These are phyloP conservation scores for Nysson spinosus DNA, from an alignment of 2,888 invertebrate genomes.

Conservation along the genomic window DNA sequence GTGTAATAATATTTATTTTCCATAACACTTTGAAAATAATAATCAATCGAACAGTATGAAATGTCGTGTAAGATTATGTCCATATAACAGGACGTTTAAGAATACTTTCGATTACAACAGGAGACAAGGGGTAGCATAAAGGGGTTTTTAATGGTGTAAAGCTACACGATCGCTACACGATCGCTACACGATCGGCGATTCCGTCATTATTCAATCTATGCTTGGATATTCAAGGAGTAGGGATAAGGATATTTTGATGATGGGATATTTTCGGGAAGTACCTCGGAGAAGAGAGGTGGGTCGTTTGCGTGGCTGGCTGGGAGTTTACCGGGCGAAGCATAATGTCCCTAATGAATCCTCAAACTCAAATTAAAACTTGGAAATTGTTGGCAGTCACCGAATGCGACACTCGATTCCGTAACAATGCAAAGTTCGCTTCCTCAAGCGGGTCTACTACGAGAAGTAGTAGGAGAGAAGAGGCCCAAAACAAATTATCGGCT, in stretches of 20 bases:
- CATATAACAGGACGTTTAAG: too few relatives aligned
- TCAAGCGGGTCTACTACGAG: constrained; percentile 35
- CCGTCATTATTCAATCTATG: constrained; percentile 48
- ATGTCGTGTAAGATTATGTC: too few relatives aligned
- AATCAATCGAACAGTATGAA: too few relatives aligned
- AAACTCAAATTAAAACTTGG: constrained; percentile 75
- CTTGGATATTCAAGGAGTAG: constrained; percentile 30
- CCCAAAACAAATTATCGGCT: constrained; percentile 63
- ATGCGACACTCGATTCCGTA: constrained; percentile 69
- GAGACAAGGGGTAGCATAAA: too few relatives aligned
- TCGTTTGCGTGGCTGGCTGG: constrained; percentile 57
- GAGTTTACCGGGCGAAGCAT: constrained; percentile 61
- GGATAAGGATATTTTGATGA: neutral
- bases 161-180: too few relatives aligned
- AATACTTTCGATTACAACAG: too few relatives aligned
- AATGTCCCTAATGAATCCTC: constrained; percentile 70
- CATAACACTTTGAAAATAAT: too few relatives aligned
- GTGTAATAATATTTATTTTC: too few relatives aligned
- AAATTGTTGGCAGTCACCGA: constrained; percentile 71
- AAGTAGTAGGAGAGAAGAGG: constrained; percentile 45
- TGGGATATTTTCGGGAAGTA: constrained; percentile 1
- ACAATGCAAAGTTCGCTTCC: constrained; percentile 71
- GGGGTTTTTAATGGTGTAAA: too few relatives aligned
- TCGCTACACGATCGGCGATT: constrained; percentile 30
- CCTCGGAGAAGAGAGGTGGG: constrained; percentile 4